Percentiles rank a stretch among this genome's conserved stretches.
These are phyloP conservation scores for Oscheius sp. DNA, from an alignment of 2,888 invertebrate genomes.

Conservation along the genomic window DNA sequence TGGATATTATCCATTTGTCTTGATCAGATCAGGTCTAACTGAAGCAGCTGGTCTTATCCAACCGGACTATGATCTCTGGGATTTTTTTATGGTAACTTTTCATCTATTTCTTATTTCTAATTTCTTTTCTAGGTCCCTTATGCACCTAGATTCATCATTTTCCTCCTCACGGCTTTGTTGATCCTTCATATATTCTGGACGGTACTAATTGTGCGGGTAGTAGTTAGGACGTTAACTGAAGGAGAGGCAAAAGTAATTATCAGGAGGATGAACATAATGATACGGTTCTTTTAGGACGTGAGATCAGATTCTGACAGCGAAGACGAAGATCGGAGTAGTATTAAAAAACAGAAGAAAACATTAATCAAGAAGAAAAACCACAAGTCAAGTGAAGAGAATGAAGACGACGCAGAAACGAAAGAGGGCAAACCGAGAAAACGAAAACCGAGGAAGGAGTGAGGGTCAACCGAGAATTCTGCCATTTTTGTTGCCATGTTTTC, in stretches of 20 bases:
- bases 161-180: slow-evolving; percentile 56
- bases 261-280: no score
- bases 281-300: slow-evolving; percentile 18
- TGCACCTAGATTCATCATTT: slow-evolving; percentile 60
- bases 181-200: slow-evolving; percentile 68
- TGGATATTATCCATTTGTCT: slow-evolving; percentile 61
- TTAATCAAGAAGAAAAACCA: slow-evolving; percentile 30
- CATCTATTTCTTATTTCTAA: not conserved
- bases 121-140: slow-evolving; percentile 50
- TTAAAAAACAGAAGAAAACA: slow-evolving; percentile 32
- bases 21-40: slow-evolving; percentile 58
- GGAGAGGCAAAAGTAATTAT: slow-evolving; percentile 43
- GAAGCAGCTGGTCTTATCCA: slow-evolving; percentile 65
- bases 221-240: slow-evolving; percentile 35
- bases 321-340: slow-evolving; percentile 41
- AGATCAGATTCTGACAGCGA: slow-evolving; percentile 51
- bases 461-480: slow-evolving; percentile 6
- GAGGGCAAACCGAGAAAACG: slow-evolving; percentile 17
- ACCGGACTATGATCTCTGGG: slow-evolving; percentile 60
- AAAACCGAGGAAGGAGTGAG: slow-evolving; percentile 22
- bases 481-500: slow-evolving; percentile 3
- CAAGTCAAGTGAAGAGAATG: slow-evolving; percentile 39
- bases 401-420: slow-evolving; percentile 3
- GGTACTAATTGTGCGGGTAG: slow-evolving; percentile 55
- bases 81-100: slow-evolving; percentile 40